Base-by-base conservation (phyloP, 1,140 invertebrate species). In the Zaprionus ornatus region DNA sequence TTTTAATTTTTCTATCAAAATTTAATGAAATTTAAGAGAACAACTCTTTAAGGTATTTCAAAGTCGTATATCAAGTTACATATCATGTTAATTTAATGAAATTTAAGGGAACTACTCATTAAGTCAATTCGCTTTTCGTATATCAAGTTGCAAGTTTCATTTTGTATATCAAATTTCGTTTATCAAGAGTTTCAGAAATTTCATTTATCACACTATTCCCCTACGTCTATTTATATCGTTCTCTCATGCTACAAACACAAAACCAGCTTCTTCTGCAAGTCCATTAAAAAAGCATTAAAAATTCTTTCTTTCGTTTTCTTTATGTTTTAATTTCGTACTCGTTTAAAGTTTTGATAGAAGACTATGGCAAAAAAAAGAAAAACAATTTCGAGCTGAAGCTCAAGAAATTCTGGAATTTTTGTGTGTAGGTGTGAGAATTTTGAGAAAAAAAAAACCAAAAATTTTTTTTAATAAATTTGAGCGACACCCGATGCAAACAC, bases 301-400 rank as follows among this genome's bases (percentile, higher is more conserved):
- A 45, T 17, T 42, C 15, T 45, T 45, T 42, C n/a, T 17, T 17
- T 17, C 17, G 60, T 42, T 21, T 54, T 60, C 54, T 56, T 32
- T 23, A 54, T 57, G 25, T 50, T 75, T 59, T 68, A 57, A 62
- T 62, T 69, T 69, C 56, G 17, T 42, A 29, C 57, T 72, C 23
- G 19, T 50, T 65, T 25, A 52, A 29, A 66, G 42, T 69, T 32
- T 32, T 66, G 42, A 19, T 23, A 42, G 60, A 80, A 81, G 65
- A 87, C 55, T 52, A 74, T 71, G 82, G 76, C 76, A 82, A 87
- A 75, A 68, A 56, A 17, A 29, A 55, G 25, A n/a, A 32, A 32
- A 57, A 57, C 19, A 15, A 45, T 23, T 29, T 40, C 35, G 27
- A 45, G 40, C 21, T 60, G 25, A 17, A 57, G 21, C 29, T 59